phyloP scores from a whole-genome alignment of 2,113 vertebrate genomes.

The Crocuta crocuta region DNA sequence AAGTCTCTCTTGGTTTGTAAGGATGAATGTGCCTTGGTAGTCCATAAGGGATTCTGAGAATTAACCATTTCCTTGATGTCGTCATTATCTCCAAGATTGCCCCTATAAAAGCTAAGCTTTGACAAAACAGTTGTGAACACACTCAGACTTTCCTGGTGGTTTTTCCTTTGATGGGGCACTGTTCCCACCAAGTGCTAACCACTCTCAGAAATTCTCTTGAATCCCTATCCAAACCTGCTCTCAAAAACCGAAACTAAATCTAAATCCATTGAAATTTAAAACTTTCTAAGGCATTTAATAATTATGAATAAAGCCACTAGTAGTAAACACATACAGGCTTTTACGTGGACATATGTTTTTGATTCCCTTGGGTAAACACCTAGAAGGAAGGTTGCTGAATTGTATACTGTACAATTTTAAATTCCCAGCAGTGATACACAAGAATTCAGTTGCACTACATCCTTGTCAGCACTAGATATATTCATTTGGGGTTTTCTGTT shows the following conservation, averaged over 20 bases:
- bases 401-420: background rate
- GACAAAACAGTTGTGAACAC: background rate
- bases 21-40: background rate
- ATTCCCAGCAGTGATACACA: background rate
- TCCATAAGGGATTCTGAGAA: background rate
- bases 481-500: background rate
- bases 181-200: background rate
- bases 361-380: background rate
- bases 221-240: background rate
- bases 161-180: background rate
- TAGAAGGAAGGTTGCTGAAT: background rate
- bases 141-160: background rate
- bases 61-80: background rate
- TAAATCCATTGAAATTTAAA: conserved; percentile 6
- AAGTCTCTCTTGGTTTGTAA: background rate
- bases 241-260: background rate
- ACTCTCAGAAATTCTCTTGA: background rate
- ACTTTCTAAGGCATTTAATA: background rate
- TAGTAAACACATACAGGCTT: background rate
- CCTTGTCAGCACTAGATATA: background rate
- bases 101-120: background rate
- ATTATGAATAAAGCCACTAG: background rate
- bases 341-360: background rate
- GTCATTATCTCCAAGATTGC: background rate
- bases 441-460: background rate